Evolutionary conservation across 2,888 invertebrate species (phyloP), one percentile per base, ranked within the genome.

Genomic region (Trissoscelio sp.): DNA sequence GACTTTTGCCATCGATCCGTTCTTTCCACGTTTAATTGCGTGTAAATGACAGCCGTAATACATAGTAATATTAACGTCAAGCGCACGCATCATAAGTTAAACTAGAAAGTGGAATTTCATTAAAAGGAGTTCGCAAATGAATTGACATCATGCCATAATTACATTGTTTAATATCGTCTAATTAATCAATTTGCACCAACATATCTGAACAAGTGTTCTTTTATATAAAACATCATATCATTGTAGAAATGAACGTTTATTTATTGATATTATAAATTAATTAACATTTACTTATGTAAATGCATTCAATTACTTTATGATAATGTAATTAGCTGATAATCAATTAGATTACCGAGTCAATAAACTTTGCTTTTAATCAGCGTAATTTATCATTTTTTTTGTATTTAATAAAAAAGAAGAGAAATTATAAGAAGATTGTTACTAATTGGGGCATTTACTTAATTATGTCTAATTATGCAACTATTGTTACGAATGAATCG

Each of bases 91-190:
- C 64, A 44, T 55, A 74, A 74, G 74, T 57, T 53, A 55, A 46
- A 18, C 55, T 55, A 74, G 74, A 74, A 74, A 74, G 55, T 74
- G 57, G 62, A 74, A 74, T 64, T 53, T 31, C 44, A 73, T 73
- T 48, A 73, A 62, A 73, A 73, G 28, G 34, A 67, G 60, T 39
- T 62, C 24, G 55, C 73, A 14, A 64, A 74, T 64, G 55, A 74
- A 72, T 60, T 60, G 55, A 51, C 55, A 44, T 34, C 11, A 12
- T 28, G 51, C 20, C 11, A 11, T 55, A 73, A 55, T 55, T 55
- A 48, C 58, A 70, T 58, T 70, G 37, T 57, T 70, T 42, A 20
- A 55, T 57, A 22, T 18, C 34, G 11, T 57, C 46, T 37, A 46
- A 55, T 69, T 46, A 57, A 69, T 69, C 28, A 53, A 53, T 66